Evolutionary conservation across 2,888 invertebrate species (phyloP), one percentile per base, ranked within the genome.

Genomic region (Bibio marci): DNA sequence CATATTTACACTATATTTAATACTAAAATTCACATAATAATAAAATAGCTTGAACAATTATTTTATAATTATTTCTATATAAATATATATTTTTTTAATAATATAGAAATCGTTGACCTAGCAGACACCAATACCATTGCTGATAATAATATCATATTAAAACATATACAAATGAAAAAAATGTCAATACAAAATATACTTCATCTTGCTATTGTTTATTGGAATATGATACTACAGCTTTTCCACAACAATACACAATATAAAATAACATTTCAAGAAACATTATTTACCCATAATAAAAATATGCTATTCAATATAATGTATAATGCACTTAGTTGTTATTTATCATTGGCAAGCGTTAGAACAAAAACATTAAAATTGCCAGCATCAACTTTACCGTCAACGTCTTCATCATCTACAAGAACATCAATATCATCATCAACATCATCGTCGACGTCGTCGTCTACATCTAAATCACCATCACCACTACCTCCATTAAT

Each of bases 171-270:
- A 22, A 6, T 22, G 22, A 22, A 22, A 22, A 22, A 22, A 22
- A 6, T 6, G 4, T 22, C 22, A 22, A 22, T 22, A 8, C 4
- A 33, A 33, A 15, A 27, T 17, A 13, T 36, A 15, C 47, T 60
- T 3, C 52, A 56, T 41, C 51, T 59, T 28, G 49, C 55, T 0
- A 52, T 57, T 1, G 44, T 57, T 11, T 57, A 58, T 43, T 62
- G 61, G 61, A 55, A 55, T 8, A 51, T 57, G n/a, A 59, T 52
- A 42, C 53, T 54, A 45, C 57, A 59, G 38, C 48, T 62, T 10
- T 46, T 58, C 2, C 56, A 55, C 44, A 52, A 50, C 6, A 58
- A 53, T 46, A 53, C 55, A 44, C 46, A 52, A 35, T 62, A 59
- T 35, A 56, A 55, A 30, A 52, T 49, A 35, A 55, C 54, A 38